Conservation (phyloP, 2,113 vertebrate genomes). For the Platichthys stellatus region DNA sequence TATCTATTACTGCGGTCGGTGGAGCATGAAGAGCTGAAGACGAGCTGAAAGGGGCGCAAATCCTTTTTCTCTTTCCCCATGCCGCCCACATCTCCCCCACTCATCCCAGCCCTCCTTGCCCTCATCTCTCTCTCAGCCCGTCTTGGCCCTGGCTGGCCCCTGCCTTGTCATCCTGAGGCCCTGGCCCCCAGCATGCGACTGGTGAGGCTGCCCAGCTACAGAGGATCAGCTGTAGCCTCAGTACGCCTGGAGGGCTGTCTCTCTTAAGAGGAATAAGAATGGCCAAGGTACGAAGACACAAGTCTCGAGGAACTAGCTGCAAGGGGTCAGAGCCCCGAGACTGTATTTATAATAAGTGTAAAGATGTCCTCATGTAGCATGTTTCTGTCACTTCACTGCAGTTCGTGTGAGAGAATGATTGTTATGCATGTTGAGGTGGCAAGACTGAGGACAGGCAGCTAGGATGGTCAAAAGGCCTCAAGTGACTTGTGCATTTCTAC, state of each 20-base stretch:
- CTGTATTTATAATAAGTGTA: slow-evolving; percentile 35
- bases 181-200: slow-evolving; percentile 71
- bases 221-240: slow-evolving; percentile 82
- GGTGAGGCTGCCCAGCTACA: slow-evolving; percentile 78
- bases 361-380: slow-evolving; percentile 33
- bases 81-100: slow-evolving; percentile 45
- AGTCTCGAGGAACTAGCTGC: slow-evolving; percentile 68
- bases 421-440: not conserved
- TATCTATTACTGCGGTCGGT: slow-evolving; percentile 88
- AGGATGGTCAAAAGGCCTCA: too few species aligned
- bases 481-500: not conserved
- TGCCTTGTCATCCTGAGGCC: slow-evolving; percentile 72
- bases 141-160: slow-evolving; percentile 45
- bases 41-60: slow-evolving; percentile 84
- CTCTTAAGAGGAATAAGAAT: slow-evolving; percentile 62
- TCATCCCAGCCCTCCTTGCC: slow-evolving; percentile 24
- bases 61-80: slow-evolving; percentile 62
- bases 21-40: slow-evolving; percentile 87
- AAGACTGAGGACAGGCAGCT: not conserved
- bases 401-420: slow-evolving; percentile 1
- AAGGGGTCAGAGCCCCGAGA: slow-evolving; percentile 15
- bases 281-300: slow-evolving; percentile 72
- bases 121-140: slow-evolving; percentile 30
- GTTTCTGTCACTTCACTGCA: slow-evolving; percentile 1
- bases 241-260: slow-evolving; percentile 70